Conservation (phyloP, 2,888 invertebrate genomes). For the Suillia variegata region DNA sequence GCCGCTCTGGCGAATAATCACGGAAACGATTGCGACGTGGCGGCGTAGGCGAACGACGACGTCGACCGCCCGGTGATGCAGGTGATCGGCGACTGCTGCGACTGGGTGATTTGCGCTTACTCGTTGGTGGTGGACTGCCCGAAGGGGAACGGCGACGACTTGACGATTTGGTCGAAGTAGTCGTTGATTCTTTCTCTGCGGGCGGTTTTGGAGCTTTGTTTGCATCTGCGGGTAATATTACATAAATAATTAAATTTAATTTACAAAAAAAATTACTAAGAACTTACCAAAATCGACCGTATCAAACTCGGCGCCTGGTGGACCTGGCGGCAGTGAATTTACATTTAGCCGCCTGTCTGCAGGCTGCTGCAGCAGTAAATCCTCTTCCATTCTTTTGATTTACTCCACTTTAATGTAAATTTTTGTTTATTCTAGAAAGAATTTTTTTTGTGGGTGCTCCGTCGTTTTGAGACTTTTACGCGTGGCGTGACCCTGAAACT, state of each 20-base stretch:
- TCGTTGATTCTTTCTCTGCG: slow-evolving; percentile 29
- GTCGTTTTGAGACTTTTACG: not conserved
- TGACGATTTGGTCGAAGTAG: slow-evolving; percentile 19
- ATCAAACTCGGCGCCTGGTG: slow-evolving; percentile 56
- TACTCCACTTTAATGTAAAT: slow-evolving; percentile 21
- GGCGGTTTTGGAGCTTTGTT: slow-evolving; percentile 25
- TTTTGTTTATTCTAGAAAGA: not conserved
- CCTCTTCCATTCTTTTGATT: slow-evolving; percentile 60
- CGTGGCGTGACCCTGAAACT: not conserved
- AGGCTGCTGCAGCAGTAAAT: slow-evolving; percentile 46
- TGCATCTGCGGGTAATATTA: slow-evolving; percentile 15
- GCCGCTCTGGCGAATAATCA: slow-evolving; percentile 50
- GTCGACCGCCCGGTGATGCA: slow-evolving; percentile 40
- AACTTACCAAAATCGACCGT: slow-evolving; percentile 37
- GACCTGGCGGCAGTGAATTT: slow-evolving; percentile 48
- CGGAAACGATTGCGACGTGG: slow-evolving; percentile 42
- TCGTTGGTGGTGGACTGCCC: slow-evolving; percentile 39
- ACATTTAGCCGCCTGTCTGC: slow-evolving; percentile 48
- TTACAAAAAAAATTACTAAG: not conserved
- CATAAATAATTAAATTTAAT: no score
- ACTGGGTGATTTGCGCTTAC: slow-evolving; percentile 39
- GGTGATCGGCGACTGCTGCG: slow-evolving; percentile 48
- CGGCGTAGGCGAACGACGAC: slow-evolving; percentile 54
- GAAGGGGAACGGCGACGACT: slow-evolving; percentile 46
- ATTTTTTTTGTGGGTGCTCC: not conserved